A percentile compares a stretch with the other conserved stretches of the same genome.
phyloP scores from a whole-genome alignment of 2,113 vertebrate species.

The Cercopithecus mona region DNA sequence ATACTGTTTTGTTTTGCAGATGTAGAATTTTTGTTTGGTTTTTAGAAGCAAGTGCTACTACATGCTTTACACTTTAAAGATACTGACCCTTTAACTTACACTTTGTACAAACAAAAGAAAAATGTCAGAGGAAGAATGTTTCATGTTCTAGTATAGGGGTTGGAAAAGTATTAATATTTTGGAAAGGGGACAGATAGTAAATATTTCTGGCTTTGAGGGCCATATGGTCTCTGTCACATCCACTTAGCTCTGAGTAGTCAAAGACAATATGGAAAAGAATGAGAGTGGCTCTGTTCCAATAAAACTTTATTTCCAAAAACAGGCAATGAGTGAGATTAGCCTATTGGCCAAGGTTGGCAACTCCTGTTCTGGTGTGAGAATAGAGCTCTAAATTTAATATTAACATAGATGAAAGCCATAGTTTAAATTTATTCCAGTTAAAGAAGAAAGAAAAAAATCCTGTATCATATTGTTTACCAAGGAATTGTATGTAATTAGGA shows the following conservation, averaged over 20 bases:
- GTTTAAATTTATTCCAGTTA: slow-evolving; percentile 54
- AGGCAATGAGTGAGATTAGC: background rate
- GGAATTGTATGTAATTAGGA: background rate
- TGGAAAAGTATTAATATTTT: background rate
- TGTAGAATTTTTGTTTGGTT: background rate
- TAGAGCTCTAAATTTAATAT: slow-evolving; percentile 21
- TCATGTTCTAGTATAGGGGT: background rate
- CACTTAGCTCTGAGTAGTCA: background rate
- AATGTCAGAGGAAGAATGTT: slow-evolving; percentile 6
- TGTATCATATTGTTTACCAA: background rate
- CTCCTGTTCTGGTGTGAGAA: background rate
- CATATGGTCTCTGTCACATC: background rate
- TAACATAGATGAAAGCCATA: background rate
- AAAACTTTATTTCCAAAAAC: background rate
- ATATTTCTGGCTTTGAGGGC: background rate
- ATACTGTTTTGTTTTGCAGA: background rate
- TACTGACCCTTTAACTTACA: background rate
- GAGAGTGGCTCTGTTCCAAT: background rate
- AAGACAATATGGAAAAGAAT: background rate
- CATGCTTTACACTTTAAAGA: background rate
- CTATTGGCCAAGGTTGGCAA: background rate
- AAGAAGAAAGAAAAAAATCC: slow-evolving; percentile 22
- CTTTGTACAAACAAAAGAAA: slow-evolving; percentile 24
- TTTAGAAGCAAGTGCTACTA: background rate
- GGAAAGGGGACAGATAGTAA: background rate